These are phyloP conservation scores for Babylonia areolata DNA, from an alignment of 1,140 invertebrate genomes.

Conservation along the genomic window DNA sequence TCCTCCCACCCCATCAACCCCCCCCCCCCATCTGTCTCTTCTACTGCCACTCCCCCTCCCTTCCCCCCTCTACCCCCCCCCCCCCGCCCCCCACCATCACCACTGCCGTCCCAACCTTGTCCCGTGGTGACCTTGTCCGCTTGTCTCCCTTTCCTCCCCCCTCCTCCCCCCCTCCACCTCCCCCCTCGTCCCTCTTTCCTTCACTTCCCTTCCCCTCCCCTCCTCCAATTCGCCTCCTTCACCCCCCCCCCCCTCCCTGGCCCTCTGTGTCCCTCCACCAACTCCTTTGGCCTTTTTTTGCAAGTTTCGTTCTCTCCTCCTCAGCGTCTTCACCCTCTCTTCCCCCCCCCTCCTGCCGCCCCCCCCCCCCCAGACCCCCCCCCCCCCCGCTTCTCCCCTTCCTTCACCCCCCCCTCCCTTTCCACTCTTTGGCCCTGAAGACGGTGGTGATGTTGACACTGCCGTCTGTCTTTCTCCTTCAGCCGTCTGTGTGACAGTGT, in stretches of 20 bases:
- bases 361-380: not conserved
- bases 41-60: no score
- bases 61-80: not conserved
- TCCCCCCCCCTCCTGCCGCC: not conserved
- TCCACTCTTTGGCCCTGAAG: no score
- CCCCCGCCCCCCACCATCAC: not conserved
- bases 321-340: not conserved
- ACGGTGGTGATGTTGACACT: no score
- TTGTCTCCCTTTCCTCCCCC: slow-evolving; percentile 4
- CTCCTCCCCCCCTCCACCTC: not conserved
- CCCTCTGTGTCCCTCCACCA: not conserved
- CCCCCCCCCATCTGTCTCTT: not conserved
- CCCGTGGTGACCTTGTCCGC: no score
- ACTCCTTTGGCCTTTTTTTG: not conserved
- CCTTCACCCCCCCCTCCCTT: no score
- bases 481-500: no score
- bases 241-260: no score
- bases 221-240: not conserved
- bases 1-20: no score
- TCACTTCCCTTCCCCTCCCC: not conserved
- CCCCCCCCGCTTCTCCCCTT: not conserved
- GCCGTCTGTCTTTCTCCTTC: no score
- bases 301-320: not conserved
- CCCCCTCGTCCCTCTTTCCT: not conserved
- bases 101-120: not conserved